Base-by-base conservation (phyloP, 1,140 invertebrate genomes). In the Telenomus remus region DNA sequence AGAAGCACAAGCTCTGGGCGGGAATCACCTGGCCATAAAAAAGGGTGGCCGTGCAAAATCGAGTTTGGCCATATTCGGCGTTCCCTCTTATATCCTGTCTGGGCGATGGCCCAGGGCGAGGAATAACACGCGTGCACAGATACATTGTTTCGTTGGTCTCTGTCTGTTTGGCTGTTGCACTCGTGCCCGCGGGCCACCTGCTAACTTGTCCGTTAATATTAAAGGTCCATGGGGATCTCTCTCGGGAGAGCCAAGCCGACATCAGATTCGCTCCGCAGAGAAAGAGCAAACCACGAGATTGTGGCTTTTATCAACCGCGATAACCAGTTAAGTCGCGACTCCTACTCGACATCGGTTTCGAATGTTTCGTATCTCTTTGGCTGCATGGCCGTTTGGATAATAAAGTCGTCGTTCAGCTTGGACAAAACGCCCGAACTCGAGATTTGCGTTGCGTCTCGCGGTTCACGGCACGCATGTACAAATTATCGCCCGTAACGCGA, bases 131-230 rank as follows among this genome's bases (percentile, higher is more conserved):
- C 50, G 69, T 55, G 69, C 55, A 51, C 39, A 34, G 42, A 56
- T 35, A 54, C 53, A 68, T 75, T 66, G 48, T 44, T 1, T 13
- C 1, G 19, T 44, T 48, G n/a, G 37, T 71, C 54, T 65, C 68
- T 79, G 64, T 71, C 74, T 35, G 54, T 71, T 57, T 56, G 14
- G 55, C 4, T 12, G 61, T 61, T 66, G 71, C 74, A 59, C 56
- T 53, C 57, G 66, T 37, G 66, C 73, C 73, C 77, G 48, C 54
- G 64, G 80, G 80, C 76, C 81, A 80, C 80, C 81, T 81, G 80
- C 83, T 86, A 86, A 86, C 85, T 85, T 82, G 83, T 82, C 79
- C 84, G 83, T 86, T 86, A 86, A 86, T 86, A 86, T 86, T 86
- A 83, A 86, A 85, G 84, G 79, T 80, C 80, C 77, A 55, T 80